Evolutionary conservation across 1,140 invertebrate genomes (phyloP).

Genomic region (Brachionus manjavacas): DNA sequence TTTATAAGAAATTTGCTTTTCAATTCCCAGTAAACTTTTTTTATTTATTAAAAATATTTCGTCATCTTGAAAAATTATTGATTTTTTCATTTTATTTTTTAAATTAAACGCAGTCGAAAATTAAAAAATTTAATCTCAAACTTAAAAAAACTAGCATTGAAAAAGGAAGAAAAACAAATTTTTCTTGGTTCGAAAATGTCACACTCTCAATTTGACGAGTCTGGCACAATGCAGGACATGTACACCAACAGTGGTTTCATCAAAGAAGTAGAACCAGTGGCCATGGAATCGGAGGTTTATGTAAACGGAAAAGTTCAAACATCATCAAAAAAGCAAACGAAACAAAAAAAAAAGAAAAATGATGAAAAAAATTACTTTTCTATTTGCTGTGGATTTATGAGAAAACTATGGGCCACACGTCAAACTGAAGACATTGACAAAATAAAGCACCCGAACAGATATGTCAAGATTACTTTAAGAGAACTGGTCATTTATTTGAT

Average conservation of each 20-base stretch:
- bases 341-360: conserved; percentile 29
- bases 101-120: background rate
- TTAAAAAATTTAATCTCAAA: background rate
- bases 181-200: background rate
- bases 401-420: conserved; percentile 54
- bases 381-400: background rate
- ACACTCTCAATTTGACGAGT: background rate
- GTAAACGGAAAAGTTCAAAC: conserved; percentile 21
- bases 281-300: conserved; percentile 38
- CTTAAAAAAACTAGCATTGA: background rate
- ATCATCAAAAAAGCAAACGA: background rate
- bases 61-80: background rate
- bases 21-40: background rate
- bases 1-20: background rate
- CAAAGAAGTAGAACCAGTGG: conserved; percentile 4
- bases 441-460: conserved; percentile 44
- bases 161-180: background rate
- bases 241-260: conserved; percentile 4
- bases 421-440: conserved; percentile 54
- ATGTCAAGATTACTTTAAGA: conserved; percentile 62
- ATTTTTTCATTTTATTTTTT: background rate
- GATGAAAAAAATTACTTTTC: conserved; percentile 14
- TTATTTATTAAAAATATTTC: background rate
- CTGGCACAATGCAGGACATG: background rate
- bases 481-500: conserved; percentile 63